Conservation (phyloP, 2,797 vertebrate species). For the Sebastes taczanowskii region DNA sequence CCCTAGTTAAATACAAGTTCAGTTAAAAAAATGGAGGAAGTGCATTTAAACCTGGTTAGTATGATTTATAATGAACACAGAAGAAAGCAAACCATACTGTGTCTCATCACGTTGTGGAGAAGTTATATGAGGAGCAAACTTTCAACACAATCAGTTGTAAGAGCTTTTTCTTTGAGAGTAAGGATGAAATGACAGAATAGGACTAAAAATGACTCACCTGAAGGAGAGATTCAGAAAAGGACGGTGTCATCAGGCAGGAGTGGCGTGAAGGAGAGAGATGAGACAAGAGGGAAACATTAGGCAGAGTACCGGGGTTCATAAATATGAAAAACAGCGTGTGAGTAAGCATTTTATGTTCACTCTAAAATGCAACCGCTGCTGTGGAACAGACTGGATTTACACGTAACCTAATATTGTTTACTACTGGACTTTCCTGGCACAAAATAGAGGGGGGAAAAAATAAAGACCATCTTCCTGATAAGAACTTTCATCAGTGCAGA, state of each 20-base stretch:
- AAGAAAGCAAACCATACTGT: neutral
- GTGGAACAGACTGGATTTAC: constrained; percentile 41
- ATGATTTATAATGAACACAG: neutral
- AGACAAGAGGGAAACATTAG: constrained; percentile 53
- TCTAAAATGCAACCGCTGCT: constrained; percentile 16
- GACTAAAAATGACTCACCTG: constrained; percentile 73
- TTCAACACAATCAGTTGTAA: neutral
- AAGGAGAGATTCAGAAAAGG: constrained; percentile 34
- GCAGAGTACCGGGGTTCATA: constrained; percentile 5
- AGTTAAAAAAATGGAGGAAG: neutral
- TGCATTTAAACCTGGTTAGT: constrained; percentile 9
- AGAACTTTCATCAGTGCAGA: constrained; percentile 19
- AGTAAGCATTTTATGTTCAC: constrained; percentile 36
- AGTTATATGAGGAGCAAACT: neutral
- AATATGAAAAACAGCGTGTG: constrained; percentile 30
- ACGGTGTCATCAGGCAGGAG: constrained; percentile 16
- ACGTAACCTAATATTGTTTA: constrained; percentile 18
- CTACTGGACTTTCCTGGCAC: constrained; percentile 8
- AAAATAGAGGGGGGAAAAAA: neutral
- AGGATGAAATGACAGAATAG: constrained; percentile 8
- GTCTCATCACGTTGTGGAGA: neutral
- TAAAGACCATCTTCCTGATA: neutral
- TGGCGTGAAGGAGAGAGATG: constrained; percentile 28
- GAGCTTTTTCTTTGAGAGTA: neutral
- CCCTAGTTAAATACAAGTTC: neutral